Base-by-base conservation (phyloP, 2,797 vertebrate species). In the Halcyon smyrnensis region DNA sequence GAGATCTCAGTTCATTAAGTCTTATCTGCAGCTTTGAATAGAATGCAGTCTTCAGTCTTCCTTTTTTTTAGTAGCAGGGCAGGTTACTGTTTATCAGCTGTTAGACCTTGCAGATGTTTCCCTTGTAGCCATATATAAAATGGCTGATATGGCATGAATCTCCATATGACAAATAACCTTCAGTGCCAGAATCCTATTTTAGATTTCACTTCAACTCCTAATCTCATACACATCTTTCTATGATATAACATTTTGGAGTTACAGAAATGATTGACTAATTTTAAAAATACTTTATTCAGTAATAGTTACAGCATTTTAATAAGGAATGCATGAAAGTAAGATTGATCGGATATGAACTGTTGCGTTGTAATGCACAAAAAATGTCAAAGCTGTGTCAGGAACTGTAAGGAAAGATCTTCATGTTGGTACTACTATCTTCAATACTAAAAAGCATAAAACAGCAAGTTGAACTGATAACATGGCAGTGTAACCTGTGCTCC, bases 11-110 rank as follows among this genome's bases (percentile, higher is more conserved):
- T 92, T 96, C 92, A 94, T 97, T 95, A 93, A 94, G 68, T 92
- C 95, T 96, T 96, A 97, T 96, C 96, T 91, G 28, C n/a, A 75
- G 37, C 59, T 94, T 80, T 96, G 68, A 93, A 94, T 92, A 79
- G 84, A 91, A 82, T 28, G 9, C 67, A 54, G 63, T 57, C 59
- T 78, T 91, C 59, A 51, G 27, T 51, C 50, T 51, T 51, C 9
- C 27, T 28, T 82, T 83, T 95, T 36, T 81, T 81, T 84, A 90
- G 87, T 93, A 76, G 60, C 63, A 74, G 41, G 46, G 75, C 62
- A 84, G 87, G 80, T 92, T 93, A 32, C 6, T 96, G 68, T 87
- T 95, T 97, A 97, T 95, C 95, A 86, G 82, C 80, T 62, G 16
- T 74, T 95, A 89, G 84, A 75, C 90, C 81, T 92, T 90, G 88